A percentile compares a stretch with the other conserved stretches of the same genome.
Evolutionary conservation across 2,113 vertebrate species (phyloP).

Genomic region (Phalacrocorax brasilianus): DNA sequence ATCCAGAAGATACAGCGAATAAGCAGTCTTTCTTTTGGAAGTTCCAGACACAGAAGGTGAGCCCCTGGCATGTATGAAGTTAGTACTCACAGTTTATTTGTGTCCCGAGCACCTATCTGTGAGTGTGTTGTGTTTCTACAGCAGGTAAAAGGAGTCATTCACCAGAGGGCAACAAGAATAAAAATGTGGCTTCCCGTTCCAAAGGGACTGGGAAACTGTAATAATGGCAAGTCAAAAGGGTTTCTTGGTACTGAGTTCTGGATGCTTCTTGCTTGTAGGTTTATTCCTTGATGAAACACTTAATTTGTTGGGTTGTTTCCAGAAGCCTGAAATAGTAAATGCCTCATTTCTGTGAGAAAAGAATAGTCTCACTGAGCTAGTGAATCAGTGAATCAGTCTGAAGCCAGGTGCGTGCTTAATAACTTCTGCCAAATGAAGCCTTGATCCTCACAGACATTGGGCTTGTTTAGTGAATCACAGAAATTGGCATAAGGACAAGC

Average conservation of each 20-base stretch:
- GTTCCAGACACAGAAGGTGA: conserved; percentile 1
- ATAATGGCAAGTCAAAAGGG: neutral
- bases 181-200: neutral
- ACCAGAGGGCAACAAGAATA: neutral
- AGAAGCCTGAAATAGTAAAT: neutral
- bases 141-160: neutral
- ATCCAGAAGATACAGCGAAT: neutral
- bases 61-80: neutral
- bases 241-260: neutral
- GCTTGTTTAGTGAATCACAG: neutral
- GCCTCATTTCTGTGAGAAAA: neutral
- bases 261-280: too few relatives aligned
- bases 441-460: neutral
- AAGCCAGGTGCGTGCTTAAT: neutral
- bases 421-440: neutral
- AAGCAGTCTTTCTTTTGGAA: neutral
- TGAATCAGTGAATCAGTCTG: neutral
- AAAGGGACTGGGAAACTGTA: neutral
- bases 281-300: neutral
- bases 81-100: neutral
- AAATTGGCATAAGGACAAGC: neutral
- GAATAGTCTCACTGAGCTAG: neutral
- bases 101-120: neutral
- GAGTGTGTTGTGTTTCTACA: neutral
- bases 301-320: neutral